Evolutionary conservation across 2,113 vertebrate genomes (phyloP), one percentile per base, ranked within the genome.

Genomic region (Arizona elegans): DNA sequence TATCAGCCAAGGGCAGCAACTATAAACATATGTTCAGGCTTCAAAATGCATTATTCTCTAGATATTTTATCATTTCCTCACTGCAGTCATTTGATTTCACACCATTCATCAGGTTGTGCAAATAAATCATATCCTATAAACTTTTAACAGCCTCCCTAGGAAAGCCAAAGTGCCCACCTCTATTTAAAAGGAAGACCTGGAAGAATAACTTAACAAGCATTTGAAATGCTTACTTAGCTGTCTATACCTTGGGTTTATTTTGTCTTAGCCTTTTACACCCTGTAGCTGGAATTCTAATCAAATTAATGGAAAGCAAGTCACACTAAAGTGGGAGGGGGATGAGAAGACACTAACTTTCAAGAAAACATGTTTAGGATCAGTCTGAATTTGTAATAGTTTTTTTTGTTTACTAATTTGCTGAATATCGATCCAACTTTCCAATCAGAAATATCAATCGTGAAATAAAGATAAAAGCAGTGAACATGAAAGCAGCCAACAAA

Each of bases 11-110:
- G 95, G 95, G 94, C 91, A 97, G 91, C 95, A 96, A 98, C 95
- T 96, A 96, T 95, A 97, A 98, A 97, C 97, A 97, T 95, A 95
- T 97, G 96, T 97, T 98, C 96, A 96, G 95, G 95, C 97, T 97
- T 97, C 95, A 96, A 95, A 94, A 75, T 88, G 90, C 93, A 92
- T 93, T 96, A 95, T 93, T 89, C 52, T 91, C 56, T 86, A 96
- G 96, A 95, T 96, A 96, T 96, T 97, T 96, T 96, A 97, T 97
- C 93, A 96, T 97, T 97, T 97, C 95, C 95, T 90, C 92, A 38
- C 90, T 93, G 53, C 19, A 93, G 86, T 91, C 47, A 70, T 96
- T 96, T 95, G 88, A 95, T 93, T 97, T 96, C 56, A 96, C 95
- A 91, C 86, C 92, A 93, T 97, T 96, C 95, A 93, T 96, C 94